phyloP scores from a whole-genome alignment of 2,797 vertebrate genomes.

The Cetoscarus ocellatus region DNA sequence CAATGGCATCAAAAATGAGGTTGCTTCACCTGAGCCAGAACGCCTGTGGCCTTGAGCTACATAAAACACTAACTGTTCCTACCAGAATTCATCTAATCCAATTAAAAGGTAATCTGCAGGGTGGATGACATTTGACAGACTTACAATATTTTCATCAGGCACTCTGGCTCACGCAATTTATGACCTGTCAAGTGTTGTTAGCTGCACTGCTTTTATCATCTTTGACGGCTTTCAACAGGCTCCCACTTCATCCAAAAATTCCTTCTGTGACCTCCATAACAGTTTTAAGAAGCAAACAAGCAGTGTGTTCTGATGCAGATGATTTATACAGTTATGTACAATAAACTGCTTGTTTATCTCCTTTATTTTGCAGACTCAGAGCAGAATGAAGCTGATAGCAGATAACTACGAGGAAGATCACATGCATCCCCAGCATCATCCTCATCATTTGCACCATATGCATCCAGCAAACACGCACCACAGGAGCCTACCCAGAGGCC shows the following conservation, averaged over 20 bases:
- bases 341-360: constrained; percentile 32
- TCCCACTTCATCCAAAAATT: constrained; percentile 46
- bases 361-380: constrained; percentile 89
- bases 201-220: constrained; percentile 60
- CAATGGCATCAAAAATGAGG: constrained; percentile 64
- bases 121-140: constrained; percentile 74
- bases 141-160: constrained; percentile 74
- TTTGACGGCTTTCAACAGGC: constrained; percentile 63
- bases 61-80: constrained; percentile 66
- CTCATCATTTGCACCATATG: constrained; percentile 87
- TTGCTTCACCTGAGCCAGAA: constrained; percentile 51
- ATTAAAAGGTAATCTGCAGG: constrained; percentile 72
- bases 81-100: constrained; percentile 60
- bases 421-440: constrained; percentile 85
- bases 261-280: constrained; percentile 31
- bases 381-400: constrained; percentile 95
- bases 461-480: constrained; percentile 90
- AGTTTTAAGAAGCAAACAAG: constrained; percentile 48
- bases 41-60: constrained; percentile 51
- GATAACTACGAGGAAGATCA: constrained; percentile 95
- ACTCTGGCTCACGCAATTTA: constrained; percentile 68
- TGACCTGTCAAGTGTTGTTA: constrained; percentile 75
- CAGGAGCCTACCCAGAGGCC: constrained; percentile 85
- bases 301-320: background rate
- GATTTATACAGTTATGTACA: constrained; percentile 25